Evolutionary conservation across 2,888 invertebrate species (phyloP).

Genomic region (Empis livida): DNA sequence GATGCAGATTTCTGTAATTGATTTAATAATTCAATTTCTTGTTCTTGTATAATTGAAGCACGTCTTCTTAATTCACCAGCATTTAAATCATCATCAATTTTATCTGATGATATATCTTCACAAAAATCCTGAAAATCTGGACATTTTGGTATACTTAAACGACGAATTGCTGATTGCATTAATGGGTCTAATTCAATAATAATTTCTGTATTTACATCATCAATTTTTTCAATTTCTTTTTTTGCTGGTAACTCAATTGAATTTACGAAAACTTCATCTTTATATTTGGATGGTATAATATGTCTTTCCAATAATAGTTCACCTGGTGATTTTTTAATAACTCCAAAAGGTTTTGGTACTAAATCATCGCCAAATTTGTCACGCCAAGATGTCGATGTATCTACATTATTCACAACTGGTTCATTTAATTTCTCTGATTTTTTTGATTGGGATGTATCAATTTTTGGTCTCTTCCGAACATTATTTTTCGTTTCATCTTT

Average conservation of each 20-base stretch:
- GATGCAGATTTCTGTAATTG: constrained; percentile 30
- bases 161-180: constrained; percentile 22
- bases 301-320: constrained; percentile 66
- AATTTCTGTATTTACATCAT: constrained; percentile 16
- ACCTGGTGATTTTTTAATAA: constrained; percentile 50
- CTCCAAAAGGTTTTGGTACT: constrained; percentile 19
- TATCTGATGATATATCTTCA: constrained; percentile 40
- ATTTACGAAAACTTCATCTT: constrained; percentile 23
- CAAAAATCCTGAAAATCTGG: constrained; percentile 45
- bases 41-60: constrained; percentile 43
- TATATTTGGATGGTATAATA: constrained; percentile 39
- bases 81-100: constrained; percentile 41
- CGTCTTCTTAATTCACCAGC: constrained; percentile 39
- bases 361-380: constrained; percentile 48
- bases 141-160: constrained; percentile 30
- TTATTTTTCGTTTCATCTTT: constrained; percentile 12
- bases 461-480: too few relatives aligned
- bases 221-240: constrained; percentile 12
- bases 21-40: constrained; percentile 30
- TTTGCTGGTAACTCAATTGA: constrained; percentile 7
- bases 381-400: constrained; percentile 38
- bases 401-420: neutral
- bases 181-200: constrained; percentile 27
- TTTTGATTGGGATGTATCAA: too few relatives aligned
- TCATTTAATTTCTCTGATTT: neutral